Evolutionary conservation across 2,888 invertebrate species (phyloP).

Genomic region (Teleogryllus oceanicus): DNA sequence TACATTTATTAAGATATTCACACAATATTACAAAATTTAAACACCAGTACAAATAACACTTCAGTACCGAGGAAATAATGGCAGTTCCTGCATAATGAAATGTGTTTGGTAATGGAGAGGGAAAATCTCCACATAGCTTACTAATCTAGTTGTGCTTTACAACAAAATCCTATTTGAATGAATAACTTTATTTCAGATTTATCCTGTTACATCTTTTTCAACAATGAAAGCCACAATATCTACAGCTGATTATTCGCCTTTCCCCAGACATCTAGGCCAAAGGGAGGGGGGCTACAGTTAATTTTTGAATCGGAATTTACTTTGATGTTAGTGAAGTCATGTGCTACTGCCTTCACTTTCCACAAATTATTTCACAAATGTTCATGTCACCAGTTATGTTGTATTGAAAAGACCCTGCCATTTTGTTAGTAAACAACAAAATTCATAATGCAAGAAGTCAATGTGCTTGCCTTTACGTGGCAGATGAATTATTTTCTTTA

Average conservation of each 20-base stretch:
- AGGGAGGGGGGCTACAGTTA: background rate
- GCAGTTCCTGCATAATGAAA: background rate
- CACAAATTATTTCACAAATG: background rate
- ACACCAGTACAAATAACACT: slow-evolving; percentile 18
- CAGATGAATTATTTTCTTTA: slow-evolving; percentile 28
- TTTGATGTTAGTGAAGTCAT: background rate
- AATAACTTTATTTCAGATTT: background rate
- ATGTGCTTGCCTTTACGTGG: slow-evolving; percentile 31
- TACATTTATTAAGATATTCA: slow-evolving; percentile 9
- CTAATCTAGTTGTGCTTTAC: background rate
- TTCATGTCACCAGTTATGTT: slow-evolving; percentile 8
- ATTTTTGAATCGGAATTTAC: background rate
- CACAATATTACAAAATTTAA: slow-evolving; percentile 2
- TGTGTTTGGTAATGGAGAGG: background rate
- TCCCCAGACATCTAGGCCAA: background rate
- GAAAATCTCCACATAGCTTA: background rate
- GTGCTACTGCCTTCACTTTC: background rate
- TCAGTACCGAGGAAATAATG: slow-evolving; percentile 6
- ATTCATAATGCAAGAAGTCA: slow-evolving; percentile 18
- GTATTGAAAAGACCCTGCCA: slow-evolving; percentile 18
- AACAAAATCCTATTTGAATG: background rate
- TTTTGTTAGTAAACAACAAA: background rate
- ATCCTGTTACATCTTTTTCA: background rate
- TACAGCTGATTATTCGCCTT: background rate
- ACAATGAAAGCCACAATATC: background rate